These are phyloP conservation scores for Cromileptes altivelis DNA, from an alignment of 2,113 vertebrate genomes.

Conservation along the genomic window DNA sequence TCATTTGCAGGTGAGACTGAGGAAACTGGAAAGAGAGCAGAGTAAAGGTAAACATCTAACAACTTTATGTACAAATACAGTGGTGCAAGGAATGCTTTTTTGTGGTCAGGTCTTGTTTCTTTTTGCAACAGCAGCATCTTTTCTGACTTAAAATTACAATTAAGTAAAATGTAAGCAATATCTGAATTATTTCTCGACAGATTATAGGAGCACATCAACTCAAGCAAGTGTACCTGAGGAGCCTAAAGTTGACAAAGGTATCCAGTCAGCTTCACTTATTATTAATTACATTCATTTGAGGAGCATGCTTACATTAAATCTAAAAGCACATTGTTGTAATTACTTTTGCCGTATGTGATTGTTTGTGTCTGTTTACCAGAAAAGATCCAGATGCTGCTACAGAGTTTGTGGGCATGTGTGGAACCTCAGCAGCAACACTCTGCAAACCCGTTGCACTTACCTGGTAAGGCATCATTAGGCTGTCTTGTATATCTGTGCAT, in stretches of 20 bases:
- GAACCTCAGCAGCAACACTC: conserved; percentile 72
- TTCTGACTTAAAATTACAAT: conserved; percentile 6
- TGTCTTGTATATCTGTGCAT: background rate
- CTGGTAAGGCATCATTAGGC: conserved; percentile 57
- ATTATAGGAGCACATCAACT: conserved; percentile 85
- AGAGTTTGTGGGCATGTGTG: conserved; percentile 93
- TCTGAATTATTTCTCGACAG: conserved; percentile 68
- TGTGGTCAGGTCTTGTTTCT: background rate
- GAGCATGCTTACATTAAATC: background rate
- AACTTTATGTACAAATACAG: background rate
- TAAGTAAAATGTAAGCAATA: background rate
- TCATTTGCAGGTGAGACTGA: conserved; percentile 85
- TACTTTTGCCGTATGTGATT: background rate
- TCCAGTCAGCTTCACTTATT: conserved; percentile 12
- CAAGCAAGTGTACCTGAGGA: conserved; percentile 84
- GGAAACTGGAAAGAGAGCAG: conserved; percentile 82
- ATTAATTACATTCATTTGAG: background rate
- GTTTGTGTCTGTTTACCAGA: conserved; percentile 77
- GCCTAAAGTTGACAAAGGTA: conserved; percentile 91
- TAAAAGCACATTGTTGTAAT: background rate
- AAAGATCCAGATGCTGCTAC: conserved; percentile 89
- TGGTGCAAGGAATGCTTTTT: background rate
- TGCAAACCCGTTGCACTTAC: conserved; percentile 25
- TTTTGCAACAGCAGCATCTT: background rate
- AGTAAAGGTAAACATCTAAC: conserved; percentile 85